Base-by-base conservation (phyloP, 2,113 vertebrate species). In the Psilopsiagon aymara region DNA sequence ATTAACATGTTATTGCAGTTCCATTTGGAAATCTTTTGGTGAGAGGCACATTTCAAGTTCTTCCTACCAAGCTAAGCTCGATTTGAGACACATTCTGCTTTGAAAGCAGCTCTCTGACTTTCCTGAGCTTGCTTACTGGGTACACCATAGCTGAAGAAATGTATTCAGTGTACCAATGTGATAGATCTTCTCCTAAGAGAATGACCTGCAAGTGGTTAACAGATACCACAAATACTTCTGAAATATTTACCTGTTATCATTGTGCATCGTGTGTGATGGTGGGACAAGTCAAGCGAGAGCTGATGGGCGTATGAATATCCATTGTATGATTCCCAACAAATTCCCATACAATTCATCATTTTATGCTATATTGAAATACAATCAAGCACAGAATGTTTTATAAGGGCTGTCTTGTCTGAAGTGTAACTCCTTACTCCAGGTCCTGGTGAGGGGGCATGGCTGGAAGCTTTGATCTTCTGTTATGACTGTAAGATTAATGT, bases 1-100 rank as follows among this genome's bases (percentile, higher is more conserved):
- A 95, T 96, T 95, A 90, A 66, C 71, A 6, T 47, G 33, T 93
- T 90, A 87, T 12, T 87, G 88, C 75, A 8, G 39, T 90, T 95
- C 93, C 64, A 31, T 57, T 90, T 93, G 79, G 75, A 91, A 95
- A 35, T 77, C 75, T 94, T 93, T 46, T 75, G 68, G 71, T 92
- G 68, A 90, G 92, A 96, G 79, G 80, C 59, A 47, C 71, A 55
- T 76, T 90, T 80, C 31, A 35, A 62, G 70, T 77, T 91, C 21
- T 88, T 69, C 59, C 21, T 46, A 53, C 27, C 37, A 67, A 67
- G 43, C 80, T 55, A 7, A 66, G 25, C 75, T 90, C 0, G 0
- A 49, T n/a, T 51, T 78, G 93, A 89, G 91, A 12, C 60, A 16
- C 41, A 39, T 15, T 13, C 43, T 86, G 53, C 37, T 93, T 91